Evolutionary conservation across 2,113 vertebrate genomes (phyloP), one percentile per base, ranked within the genome.

Genomic region (Chascanopsetta lugubris): DNA sequence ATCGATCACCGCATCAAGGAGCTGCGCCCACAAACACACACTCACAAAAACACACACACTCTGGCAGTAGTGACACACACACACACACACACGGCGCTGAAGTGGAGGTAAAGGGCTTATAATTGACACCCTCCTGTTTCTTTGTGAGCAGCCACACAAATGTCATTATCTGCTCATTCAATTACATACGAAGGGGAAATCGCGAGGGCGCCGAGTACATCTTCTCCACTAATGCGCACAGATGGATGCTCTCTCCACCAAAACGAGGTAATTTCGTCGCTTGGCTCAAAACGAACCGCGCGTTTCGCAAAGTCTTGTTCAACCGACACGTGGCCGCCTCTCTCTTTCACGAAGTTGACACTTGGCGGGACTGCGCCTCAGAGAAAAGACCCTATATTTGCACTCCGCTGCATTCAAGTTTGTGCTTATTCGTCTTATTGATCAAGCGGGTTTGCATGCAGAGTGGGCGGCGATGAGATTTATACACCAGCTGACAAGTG

Each of bases 1-100:
- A 88, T 88, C 86, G 85, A 89, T 87, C 84, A 85, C 61, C 1
- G 3, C 77, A 87, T 86, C 84, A 78, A 84, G 76, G 65, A 79
- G 64, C 68, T 53, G 46, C 57, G 60, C 67, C 25, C 62, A 50
- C 22, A 27, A 9, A 53, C 57, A 70, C 72, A 80, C 61, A 60
- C 17, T 42, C 18, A 43, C 48, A 57, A 34, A 69, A 53, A 55
- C 21, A 49, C 27, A 32, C 42, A 25, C 49, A 58, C 25, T 55
- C 43, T n/a, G n/a, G n/a, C n/a, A n/a, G n/a, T n/a, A 40, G 2
- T 43, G 10, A 54, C 42, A 51, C 18, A 46, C 18, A 22, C 43
- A 56, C 22, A 20, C 42, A 20, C 29, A 8, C 61, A 62, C 42
- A 59, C 20, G 62, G 20, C 2, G 1, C 24, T 64, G 66, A 74